A percentile compares a stretch with the other conserved stretches of the same genome.
Conservation (phyloP, 2,797 vertebrate genomes). For the Siniperca obscura region DNA sequence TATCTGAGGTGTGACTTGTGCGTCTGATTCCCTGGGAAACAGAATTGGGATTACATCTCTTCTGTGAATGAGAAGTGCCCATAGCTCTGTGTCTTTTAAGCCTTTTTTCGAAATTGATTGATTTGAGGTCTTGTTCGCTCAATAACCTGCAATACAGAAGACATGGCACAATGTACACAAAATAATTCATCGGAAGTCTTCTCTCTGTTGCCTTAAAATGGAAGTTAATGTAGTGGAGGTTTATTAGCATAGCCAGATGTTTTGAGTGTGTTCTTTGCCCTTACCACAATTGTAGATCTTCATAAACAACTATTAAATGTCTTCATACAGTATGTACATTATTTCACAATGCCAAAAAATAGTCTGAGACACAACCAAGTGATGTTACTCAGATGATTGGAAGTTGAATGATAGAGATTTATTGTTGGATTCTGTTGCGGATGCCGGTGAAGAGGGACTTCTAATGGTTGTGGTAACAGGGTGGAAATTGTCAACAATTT, state of each 20-base stretch:
- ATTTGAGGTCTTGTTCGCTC: constrained; percentile 53
- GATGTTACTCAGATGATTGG: neutral
- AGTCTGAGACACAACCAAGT: neutral
- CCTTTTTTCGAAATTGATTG: constrained; percentile 49
- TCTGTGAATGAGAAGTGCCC: constrained; percentile 58
- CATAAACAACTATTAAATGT: neutral
- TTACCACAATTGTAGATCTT: neutral
- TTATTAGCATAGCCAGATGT: neutral
- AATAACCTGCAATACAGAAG: constrained; percentile 49
- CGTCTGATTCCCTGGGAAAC: constrained; percentile 67
- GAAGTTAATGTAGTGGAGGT: neutral
- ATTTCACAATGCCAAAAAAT: neutral
- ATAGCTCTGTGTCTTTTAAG: constrained; percentile 56
- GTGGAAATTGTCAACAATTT: neutral
- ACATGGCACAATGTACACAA: neutral
- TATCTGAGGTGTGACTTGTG: constrained; percentile 67
- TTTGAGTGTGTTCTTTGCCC: neutral
- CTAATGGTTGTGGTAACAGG: neutral
- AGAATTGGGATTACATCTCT: constrained; percentile 58
- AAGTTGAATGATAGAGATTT: neutral
- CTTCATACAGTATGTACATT: neutral
- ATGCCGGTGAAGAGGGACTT: neutral
- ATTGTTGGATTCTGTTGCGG: neutral
- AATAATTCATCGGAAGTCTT: neutral
- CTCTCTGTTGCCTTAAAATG: neutral